Percentiles rank a stretch among this genome's conserved stretches.
These are phyloP conservation scores for Tridacna crocea DNA, from an alignment of 2,888 invertebrate genomes.

Conservation along the genomic window DNA sequence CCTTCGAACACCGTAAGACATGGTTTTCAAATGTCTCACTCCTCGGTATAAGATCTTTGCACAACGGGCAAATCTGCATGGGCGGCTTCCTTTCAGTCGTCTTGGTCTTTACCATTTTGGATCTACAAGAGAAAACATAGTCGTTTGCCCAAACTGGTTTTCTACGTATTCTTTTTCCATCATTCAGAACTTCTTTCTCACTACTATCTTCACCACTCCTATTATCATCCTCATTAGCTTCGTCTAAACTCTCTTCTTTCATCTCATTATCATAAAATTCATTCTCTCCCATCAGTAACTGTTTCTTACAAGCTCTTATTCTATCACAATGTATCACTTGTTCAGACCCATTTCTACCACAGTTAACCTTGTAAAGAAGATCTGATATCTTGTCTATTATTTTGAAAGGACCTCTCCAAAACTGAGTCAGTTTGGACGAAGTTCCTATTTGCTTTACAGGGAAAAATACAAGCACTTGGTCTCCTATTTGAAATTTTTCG, in stretches of 20 bases:
- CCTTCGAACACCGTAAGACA: neutral
- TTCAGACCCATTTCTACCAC: no score
- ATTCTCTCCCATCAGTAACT: no score
- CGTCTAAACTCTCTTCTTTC: no score
- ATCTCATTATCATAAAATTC: neutral
- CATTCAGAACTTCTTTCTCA: neutral
- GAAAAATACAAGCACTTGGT: conserved; percentile 41
- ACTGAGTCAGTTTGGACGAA: conserved; percentile 39
- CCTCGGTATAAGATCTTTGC: neutral
- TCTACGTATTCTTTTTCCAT: neutral
- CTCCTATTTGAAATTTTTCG: conserved; percentile 29
- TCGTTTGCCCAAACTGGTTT: conserved; percentile 3
- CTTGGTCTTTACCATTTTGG: conserved; percentile 11
- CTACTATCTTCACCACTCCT: neutral
- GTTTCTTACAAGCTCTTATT: no score
- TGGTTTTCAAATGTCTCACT: neutral
- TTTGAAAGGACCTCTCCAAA: no score
- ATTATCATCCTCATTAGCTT: neutral
- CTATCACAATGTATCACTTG: no score
- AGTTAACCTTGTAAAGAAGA: no score
- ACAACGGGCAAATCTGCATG: neutral
- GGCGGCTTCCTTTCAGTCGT: neutral
- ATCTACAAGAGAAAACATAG: conserved; percentile 11
- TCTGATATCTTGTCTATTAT: no score
- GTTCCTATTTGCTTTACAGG: conserved; percentile 31